These are phyloP conservation scores for Decapterus maruadsi DNA, from an alignment of 2,797 vertebrate species.

Conservation along the genomic window DNA sequence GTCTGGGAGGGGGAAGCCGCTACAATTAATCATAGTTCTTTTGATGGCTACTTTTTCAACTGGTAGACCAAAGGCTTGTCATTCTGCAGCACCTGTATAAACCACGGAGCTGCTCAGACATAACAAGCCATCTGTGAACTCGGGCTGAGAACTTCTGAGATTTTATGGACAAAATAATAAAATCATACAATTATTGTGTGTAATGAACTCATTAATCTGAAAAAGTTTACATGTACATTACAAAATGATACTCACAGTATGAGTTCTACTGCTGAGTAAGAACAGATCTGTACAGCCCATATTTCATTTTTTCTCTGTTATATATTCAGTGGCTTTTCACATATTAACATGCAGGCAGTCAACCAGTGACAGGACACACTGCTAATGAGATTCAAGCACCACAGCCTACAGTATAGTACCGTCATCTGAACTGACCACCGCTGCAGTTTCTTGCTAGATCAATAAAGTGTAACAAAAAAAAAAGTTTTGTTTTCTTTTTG, in stretches of 20 bases:
- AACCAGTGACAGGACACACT: neutral
- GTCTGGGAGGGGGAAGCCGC: constrained; percentile 54
- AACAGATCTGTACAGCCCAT: neutral
- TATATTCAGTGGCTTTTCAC: neutral
- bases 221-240: neutral
- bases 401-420: neutral
- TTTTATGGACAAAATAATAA: neutral
- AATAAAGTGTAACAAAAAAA: neutral
- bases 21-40: constrained; percentile 69
- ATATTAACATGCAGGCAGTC: neutral
- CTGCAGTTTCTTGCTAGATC: neutral
- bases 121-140: neutral
- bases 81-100: constrained; percentile 52
- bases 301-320: neutral
- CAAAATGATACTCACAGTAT: neutral
- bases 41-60: constrained; percentile 65
- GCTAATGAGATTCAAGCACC: neutral
- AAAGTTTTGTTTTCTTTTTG: neutral
- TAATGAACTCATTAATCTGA: neutral
- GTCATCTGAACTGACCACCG: neutral
- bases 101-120: constrained; percentile 17
- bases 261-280: neutral
- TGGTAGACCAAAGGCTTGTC: constrained; percentile 45
- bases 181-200: neutral
- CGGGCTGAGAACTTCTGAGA: neutral